Evolutionary conservation across 2,888 invertebrate genomes (phyloP).

Genomic region (Alentia gelatinosa): DNA sequence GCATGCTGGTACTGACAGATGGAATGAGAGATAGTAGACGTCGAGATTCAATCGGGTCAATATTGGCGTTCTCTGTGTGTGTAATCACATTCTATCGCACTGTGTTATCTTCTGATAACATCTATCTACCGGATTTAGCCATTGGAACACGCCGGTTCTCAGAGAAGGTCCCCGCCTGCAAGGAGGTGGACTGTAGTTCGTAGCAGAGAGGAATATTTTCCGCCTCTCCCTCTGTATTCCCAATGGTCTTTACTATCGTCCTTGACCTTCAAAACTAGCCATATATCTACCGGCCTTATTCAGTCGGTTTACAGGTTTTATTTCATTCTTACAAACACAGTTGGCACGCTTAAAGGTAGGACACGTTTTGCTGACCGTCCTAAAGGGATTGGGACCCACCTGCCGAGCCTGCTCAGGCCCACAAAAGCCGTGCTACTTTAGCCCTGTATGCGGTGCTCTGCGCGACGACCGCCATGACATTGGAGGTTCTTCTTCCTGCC

Average conservation of each 20-base stretch:
- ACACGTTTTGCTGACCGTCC: neutral
- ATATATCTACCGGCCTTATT: constrained; percentile 34
- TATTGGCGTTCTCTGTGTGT: constrained; percentile 10
- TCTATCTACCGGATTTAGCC: neutral
- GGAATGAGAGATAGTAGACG: neutral
- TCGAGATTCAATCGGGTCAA: constrained; percentile 29
- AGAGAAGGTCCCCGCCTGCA: neutral
- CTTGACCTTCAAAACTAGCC: constrained; percentile 51
- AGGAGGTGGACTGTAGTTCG: neutral
- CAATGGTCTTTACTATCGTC: constrained; percentile 47
- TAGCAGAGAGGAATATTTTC: constrained; percentile 1
- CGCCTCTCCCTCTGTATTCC: neutral
- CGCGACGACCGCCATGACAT: constrained; percentile 45
- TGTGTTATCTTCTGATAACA: neutral
- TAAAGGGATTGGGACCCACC: neutral
- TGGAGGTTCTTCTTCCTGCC: constrained; percentile 22
- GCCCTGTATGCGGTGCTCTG: neutral
- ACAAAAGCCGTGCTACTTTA: neutral
- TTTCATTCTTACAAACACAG: neutral
- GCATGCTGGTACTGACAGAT: constrained; percentile 20
- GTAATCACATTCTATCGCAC: neutral
- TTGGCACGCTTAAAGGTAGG: neutral
- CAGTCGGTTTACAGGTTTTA: neutral
- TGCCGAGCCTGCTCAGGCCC: neutral
- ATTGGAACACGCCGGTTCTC: neutral